Evolutionary conservation across 2,888 invertebrate genomes (phyloP), one percentile per base, ranked within the genome.

Genomic region (Iselma pallidipennis): DNA sequence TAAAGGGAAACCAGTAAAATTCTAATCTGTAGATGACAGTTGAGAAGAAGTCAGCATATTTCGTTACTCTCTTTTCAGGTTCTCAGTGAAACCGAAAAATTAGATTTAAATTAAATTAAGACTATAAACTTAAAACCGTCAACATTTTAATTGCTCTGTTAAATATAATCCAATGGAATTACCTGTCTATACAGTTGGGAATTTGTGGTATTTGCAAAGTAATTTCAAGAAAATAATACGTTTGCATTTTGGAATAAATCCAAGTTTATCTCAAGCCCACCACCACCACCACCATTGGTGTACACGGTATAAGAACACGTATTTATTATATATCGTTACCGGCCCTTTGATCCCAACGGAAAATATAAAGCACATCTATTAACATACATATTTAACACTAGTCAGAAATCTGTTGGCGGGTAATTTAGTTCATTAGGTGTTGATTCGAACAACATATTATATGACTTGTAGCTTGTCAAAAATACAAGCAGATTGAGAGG

Each of bases 391-490:
- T 42, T 21, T 42, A 42, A 37, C 12, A 42, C 42, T 21, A 42
- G 10, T 21, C 57, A 57, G 61, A 58, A 55, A 59, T 65, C 73
- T 74, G 75, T 78, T 77, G 75, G 74, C 78, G 75, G 74, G 73
- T 76, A 76, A 78, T 77, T 77, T 76, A 77, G 73, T 71, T 59
- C 59, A 71, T 55, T 63, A 63, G 58, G 63, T 63, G 63, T 59
- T 63, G 56, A 62, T 62, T 42, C 19, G 14, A 37, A 37, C 33
- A 37, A 7, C 16, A 14, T 37, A 37, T 5, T 16, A 16, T n/a
- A n/a, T n/a, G 14, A 5, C 14, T 14, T 37, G 33, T 37, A 14
- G 16, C 9, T 21, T 42, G 21, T 19, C 42, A 10, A 21, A 42
- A 42, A 42, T n/a, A n/a, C n/a, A n/a, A n/a, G n/a, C n/a, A n/a